Base-by-base conservation (phyloP, 2,888 invertebrate genomes). In the Chaitophorus viminalis region DNA sequence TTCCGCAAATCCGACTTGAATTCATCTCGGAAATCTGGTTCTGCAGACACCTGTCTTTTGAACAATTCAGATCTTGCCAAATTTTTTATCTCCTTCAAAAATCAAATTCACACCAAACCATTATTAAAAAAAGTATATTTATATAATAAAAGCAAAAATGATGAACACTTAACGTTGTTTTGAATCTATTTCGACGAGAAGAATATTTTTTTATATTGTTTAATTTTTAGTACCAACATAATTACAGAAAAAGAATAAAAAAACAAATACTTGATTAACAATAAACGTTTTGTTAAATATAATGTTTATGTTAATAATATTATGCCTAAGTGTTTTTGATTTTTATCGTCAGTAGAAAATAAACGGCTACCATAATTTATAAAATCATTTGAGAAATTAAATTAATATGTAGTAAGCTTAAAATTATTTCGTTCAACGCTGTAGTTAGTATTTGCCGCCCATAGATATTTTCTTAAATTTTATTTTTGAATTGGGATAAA, bases 21-120 rank as follows among this genome's bases (percentile, higher is more conserved):
- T 18, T 89, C 87, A 21, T 89, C 89, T 0, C 82, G 89, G 75
- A 74, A 83, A 39, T 75, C 89, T 72, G 36, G 88, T 86, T 82
- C 90, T 88, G 65, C 86, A 72, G 25, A 82, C 54, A 5, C 76
- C 89, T 81, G 84, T 89, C 76, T 89, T 79, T 75, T 90, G 46
- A 46, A 74, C 74, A 74, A 76, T 36, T 77, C 90, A 82, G 72
- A 82, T 88, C 33, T 89, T 5, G 25, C 21, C 46, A 77, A 68
- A 2, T 76, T 39, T 81, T 76, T 89, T 89, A 87, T 72, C n/a
- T 79, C 70, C 84, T 84, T 85, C 33, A 21, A 60, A n/a, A 39
- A 89, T 88, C 18, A 90, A 89, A 70, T 60, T 25, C 5, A 21
- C 60, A 5, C n/a, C 2, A 68, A 25, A 68, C 11, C 11, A n/a